phyloP scores from a whole-genome alignment of 2,888 invertebrate species.

The Tryphoninae sp. region DNA sequence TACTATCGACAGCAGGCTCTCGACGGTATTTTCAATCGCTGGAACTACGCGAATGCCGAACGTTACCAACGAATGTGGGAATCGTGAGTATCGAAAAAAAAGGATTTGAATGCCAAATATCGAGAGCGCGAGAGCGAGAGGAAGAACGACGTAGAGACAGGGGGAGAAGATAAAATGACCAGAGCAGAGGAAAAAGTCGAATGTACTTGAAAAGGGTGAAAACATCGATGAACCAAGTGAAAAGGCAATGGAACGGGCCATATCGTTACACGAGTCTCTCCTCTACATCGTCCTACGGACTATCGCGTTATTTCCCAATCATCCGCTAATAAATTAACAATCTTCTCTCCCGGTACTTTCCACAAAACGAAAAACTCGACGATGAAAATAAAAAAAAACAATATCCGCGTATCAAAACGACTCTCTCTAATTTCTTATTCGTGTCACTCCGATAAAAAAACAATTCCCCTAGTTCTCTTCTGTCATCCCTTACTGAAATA shows the following conservation, averaged over 20 bases:
- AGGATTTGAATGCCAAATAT: slow-evolving; percentile 2
- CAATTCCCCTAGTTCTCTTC: no score
- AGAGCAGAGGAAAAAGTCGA: slow-evolving; percentile 6
- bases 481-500: no score
- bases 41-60: slow-evolving; percentile 40
- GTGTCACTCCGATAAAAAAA: neutral
- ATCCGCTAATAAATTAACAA: neutral
- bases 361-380: slow-evolving; percentile 11
- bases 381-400: no score
- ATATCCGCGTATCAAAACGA: no score
- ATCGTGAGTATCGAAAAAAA: slow-evolving; percentile 12
- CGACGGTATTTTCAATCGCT: slow-evolving; percentile 45
- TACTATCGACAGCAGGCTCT: slow-evolving; percentile 41
- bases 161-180: slow-evolving; percentile 3
- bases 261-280: neutral
- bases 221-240: slow-evolving; percentile 11
- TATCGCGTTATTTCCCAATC: neutral
- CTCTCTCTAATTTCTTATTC: no score
- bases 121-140: neutral
- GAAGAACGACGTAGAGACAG: slow-evolving; percentile 14
- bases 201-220: slow-evolving; percentile 34
- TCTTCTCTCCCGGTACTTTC: slow-evolving; percentile 1
- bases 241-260: slow-evolving; percentile 14
- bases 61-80: slow-evolving; percentile 9
- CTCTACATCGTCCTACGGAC: neutral